A percentile compares a stretch with the other conserved stretches of the same genome.
Conservation (phyloP, 2,797 vertebrate species). For the Triplophysa bombifrons region DNA sequence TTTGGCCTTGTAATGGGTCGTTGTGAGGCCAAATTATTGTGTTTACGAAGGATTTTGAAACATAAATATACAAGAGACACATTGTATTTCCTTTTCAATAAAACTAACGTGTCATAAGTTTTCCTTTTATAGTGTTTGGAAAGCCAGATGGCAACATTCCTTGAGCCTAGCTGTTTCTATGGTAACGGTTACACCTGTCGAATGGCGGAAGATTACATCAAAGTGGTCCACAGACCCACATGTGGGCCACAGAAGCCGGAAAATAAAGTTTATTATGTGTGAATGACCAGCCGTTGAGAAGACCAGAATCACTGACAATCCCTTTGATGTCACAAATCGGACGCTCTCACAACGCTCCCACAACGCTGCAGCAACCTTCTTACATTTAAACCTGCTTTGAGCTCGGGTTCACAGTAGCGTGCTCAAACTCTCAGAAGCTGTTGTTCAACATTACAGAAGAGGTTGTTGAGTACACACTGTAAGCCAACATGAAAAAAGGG, state of each 20-base stretch:
- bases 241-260: constrained; percentile 6
- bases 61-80: background rate
- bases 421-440: background rate
- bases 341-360: background rate
- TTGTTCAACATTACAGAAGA: background rate
- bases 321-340: background rate
- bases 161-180: background rate
- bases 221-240: constrained; percentile 5
- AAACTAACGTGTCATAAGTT: background rate
- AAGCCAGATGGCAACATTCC: background rate
- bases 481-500: background rate
- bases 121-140: background rate
- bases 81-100: background rate
- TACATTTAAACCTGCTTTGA: background rate
- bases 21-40: too few relatives aligned
- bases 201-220: background rate
- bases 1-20: too few relatives aligned
- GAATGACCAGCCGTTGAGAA: background rate
- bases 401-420: background rate
- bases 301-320: background rate
- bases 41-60: too few relatives aligned
- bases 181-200: background rate
- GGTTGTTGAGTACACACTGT: background rate
- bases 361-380: background rate
- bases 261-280: constrained; percentile 8